Base-by-base conservation (phyloP, 1,140 invertebrate genomes). In the Leptopilina clavipes region DNA sequence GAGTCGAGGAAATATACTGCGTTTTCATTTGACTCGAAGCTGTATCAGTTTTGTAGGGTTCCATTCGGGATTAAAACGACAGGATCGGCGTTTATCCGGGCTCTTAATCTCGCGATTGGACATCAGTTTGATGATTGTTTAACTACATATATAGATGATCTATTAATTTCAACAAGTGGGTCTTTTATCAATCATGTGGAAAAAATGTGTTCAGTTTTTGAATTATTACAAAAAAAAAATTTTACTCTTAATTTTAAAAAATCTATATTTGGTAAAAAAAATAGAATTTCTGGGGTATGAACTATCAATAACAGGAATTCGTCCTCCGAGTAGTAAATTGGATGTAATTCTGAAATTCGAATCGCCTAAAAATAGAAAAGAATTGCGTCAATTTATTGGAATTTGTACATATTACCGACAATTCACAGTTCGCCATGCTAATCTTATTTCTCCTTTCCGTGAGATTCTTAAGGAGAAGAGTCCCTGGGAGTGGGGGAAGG, bases 1-100 rank as follows among this genome's bases (percentile, higher is more conserved):
- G 71, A 80, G 0, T 85, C 83, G 54, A 76, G 71, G 17, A 78
- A 82, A 40, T 87, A 85, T 75, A 88, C 86, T 31, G 25, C 25
- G 5, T 31, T 2, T 31, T 5, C 5, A 2, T 31, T 31, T 31
- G 25, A 31, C 25, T 31, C 25, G 25, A 31, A 31, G 25, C 25
- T 31, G 1, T 31, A 31, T 5, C 25, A 31, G 1, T 31, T 31
- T 5, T 31, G 25, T 31, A 31, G 25, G 5, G 25, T 31, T 31
- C 25, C 25, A 31, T 31, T 31, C 5, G 25, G 25, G 25, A 31
- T 31, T 31, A 31, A 31, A 31, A 31, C 5, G 25, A 31, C 25
- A 31, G 11, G 84, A 0, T 89, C 86, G 71, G 52, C 80, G 9
- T 84, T 84, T 77, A 81, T 85, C 1, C 18, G 17, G 0, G 79